Conservation (phyloP, 2,888 invertebrate genomes). For the Leistus spinibarbis region DNA sequence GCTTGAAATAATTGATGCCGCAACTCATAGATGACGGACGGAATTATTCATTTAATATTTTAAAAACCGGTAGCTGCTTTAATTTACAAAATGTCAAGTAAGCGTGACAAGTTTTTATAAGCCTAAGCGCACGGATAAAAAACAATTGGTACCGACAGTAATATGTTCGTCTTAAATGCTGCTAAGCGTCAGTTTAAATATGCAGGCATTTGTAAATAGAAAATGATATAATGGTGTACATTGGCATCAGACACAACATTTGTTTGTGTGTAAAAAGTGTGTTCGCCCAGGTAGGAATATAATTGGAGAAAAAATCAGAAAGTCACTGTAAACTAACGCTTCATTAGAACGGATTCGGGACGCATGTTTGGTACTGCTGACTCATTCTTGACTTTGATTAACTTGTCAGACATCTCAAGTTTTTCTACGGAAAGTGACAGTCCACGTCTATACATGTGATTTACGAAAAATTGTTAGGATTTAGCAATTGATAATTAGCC, state of each 20-base stretch:
- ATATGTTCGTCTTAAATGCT: not conserved
- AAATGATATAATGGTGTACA: slow-evolving; percentile 3
- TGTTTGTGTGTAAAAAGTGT: not conserved
- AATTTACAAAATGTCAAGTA: slow-evolving; percentile 35
- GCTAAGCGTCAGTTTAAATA: not conserved
- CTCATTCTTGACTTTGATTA: slow-evolving; percentile 54
- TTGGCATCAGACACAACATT: not conserved
- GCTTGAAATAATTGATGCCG: slow-evolving; percentile 18
- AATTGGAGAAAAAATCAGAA: slow-evolving; percentile 7
- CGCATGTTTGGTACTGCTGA: slow-evolving; percentile 55
- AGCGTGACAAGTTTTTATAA: slow-evolving; percentile 35
- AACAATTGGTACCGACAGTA: slow-evolving; percentile 11
- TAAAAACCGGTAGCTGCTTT: slow-evolving; percentile 35
- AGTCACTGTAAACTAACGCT: slow-evolving; percentile 45
- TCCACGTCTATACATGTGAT: not conserved
- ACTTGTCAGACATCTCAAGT: slow-evolving; percentile 52
- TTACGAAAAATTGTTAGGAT: not conserved
- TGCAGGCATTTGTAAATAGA: slow-evolving; percentile 20
- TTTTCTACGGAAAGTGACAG: slow-evolving; percentile 2
- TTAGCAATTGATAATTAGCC: no score
- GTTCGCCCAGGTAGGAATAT: slow-evolving; percentile 22
- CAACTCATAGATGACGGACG: not conserved
- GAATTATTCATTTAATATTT: slow-evolving; percentile 33
- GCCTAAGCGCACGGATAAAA: slow-evolving; percentile 29
- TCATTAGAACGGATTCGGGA: slow-evolving; percentile 55